Percentiles rank a stretch among this genome's conserved stretches.
Evolutionary conservation across 2,113 vertebrate species (phyloP).

Genomic region (Lepisosteus osseus): DNA sequence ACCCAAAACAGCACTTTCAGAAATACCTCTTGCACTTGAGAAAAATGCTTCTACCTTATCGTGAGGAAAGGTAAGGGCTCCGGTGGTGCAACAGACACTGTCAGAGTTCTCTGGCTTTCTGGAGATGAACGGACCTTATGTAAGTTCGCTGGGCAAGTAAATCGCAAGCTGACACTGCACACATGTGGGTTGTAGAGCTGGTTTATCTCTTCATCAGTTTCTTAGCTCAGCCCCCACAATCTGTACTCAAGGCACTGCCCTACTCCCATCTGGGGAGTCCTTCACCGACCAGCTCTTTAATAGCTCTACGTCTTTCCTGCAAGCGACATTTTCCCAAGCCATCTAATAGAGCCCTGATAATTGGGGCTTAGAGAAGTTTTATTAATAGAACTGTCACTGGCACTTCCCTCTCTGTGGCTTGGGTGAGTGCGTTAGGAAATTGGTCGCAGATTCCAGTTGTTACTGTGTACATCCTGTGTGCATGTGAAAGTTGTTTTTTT

Average conservation of each 20-base stretch:
- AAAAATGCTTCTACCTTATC: too few species aligned
- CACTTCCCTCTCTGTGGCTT: conserved; percentile 29
- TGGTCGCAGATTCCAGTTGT: conserved; percentile 1
- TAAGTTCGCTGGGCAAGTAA: conserved; percentile 51
- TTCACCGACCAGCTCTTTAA: too few species aligned
- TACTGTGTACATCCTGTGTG: conserved; percentile 14
- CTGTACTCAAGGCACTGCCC: background rate
- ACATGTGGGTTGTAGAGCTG: conserved; percentile 26
- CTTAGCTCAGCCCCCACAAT: background rate
- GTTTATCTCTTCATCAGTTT: too few species aligned
- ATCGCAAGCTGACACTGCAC: conserved; percentile 49
- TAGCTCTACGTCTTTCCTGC: too few species aligned
- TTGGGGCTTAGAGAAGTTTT: conserved; percentile 23
- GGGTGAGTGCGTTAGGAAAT: conserved; percentile 21
- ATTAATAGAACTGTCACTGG: conserved; percentile 24
- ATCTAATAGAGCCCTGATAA: conserved; percentile 6
- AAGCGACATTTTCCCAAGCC: too few species aligned
- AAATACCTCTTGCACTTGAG: too few species aligned
- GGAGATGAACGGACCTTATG: conserved; percentile 47
- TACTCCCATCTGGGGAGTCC: background rate
- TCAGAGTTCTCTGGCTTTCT: conserved; percentile 45
- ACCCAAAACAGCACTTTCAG: too few species aligned
- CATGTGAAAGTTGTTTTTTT: conserved; percentile 24
- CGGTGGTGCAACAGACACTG: conserved; percentile 37
- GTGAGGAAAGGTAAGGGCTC: too few species aligned